phyloP scores from a whole-genome alignment of 2,888 invertebrate species.

The Galeopsomyia nigrocyanea region DNA sequence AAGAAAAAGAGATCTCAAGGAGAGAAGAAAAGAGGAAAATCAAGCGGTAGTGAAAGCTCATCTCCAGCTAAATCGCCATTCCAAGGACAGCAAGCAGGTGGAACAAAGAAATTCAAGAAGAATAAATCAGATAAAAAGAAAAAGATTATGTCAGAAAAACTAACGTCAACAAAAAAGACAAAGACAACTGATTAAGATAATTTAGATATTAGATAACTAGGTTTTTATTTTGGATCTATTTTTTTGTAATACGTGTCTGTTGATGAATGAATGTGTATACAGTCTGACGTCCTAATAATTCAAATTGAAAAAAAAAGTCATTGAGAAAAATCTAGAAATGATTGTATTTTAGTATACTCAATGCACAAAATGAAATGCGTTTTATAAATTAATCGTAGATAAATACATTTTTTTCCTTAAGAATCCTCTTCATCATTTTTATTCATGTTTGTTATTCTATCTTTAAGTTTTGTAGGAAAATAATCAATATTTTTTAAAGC shows the following conservation, averaged over 20 bases:
- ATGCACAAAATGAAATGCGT: slow-evolving; percentile 39
- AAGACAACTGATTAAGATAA: slow-evolving; percentile 36
- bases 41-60: slow-evolving; percentile 27
- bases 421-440: slow-evolving; percentile 20
- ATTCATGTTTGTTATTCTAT: slow-evolving; percentile 71
- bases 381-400: slow-evolving; percentile 47
- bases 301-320: slow-evolving; percentile 19
- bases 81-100: slow-evolving; percentile 72
- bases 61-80: slow-evolving; percentile 58
- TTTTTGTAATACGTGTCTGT: slow-evolving; percentile 17
- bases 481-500: slow-evolving; percentile 72
- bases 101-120: slow-evolving; percentile 72
- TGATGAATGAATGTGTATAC: slow-evolving; percentile 28
- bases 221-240: slow-evolving; percentile 21
- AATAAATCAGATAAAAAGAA: slow-evolving; percentile 72
- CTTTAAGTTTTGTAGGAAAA: slow-evolving; percentile 80
- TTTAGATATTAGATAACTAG: slow-evolving; percentile 15
- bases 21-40: slow-evolving; percentile 46
- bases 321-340: slow-evolving; percentile 28
- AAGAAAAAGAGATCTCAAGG: slow-evolving; percentile 52
- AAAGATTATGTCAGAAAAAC: slow-evolving; percentile 72
- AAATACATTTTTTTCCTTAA: slow-evolving; percentile 40
- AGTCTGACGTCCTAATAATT: slow-evolving; percentile 16
- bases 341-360: slow-evolving; percentile 18
- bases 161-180: slow-evolving; percentile 65